Evolutionary conservation across 2,797 vertebrate genomes (phyloP), one percentile per base, ranked within the genome.

Genomic region (Urosaurus nigricauda): DNA sequence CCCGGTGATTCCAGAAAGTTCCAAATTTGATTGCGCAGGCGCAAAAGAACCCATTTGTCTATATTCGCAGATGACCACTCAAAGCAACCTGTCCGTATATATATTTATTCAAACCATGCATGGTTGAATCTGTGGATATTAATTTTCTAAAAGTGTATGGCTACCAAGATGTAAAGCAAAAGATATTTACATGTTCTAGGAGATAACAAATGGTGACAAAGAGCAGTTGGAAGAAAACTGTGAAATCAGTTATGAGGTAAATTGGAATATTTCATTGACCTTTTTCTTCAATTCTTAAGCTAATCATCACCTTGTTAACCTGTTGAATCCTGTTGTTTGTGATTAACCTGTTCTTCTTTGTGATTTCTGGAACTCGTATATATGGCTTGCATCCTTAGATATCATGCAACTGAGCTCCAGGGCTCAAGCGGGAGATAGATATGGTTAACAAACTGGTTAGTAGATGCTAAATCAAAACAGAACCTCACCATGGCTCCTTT

Each of bases 221-320:
- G 94, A 93, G 16, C 89, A 84, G 79, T 93, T 95, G 71, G 95
- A 95, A 35, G 93, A 96, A 89, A 93, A 71, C 71, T 96, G 95
- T 95, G 90, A 95, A 86, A 94, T 96, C 90, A 95, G 24, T 21
- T 94, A 94, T 92, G 93, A 96, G 92, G 96, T 96, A 95, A 93
- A 91, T 84, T 89, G 77, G n/a, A 29, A n/a, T 47, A n/a, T 13
- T 70, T 17, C 47, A 4, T 35, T 16, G n/a, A 40, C 5, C 2
- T 7, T 74, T 70, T 24, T 32, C 37, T 63, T 82, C 17, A 2
- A 29, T 5, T 11, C 6, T 84, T 75, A 79, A 16, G 53, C 19
- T 65, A 82, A 26, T 63, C 32, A 58, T 85, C 71, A 60, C 9
- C 12, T 37, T 60, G 3, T 35, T 75, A 74, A 32, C 19, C 40